Base-by-base conservation (phyloP, 1,140 invertebrate species). In the Drosophila erecta region DNA sequence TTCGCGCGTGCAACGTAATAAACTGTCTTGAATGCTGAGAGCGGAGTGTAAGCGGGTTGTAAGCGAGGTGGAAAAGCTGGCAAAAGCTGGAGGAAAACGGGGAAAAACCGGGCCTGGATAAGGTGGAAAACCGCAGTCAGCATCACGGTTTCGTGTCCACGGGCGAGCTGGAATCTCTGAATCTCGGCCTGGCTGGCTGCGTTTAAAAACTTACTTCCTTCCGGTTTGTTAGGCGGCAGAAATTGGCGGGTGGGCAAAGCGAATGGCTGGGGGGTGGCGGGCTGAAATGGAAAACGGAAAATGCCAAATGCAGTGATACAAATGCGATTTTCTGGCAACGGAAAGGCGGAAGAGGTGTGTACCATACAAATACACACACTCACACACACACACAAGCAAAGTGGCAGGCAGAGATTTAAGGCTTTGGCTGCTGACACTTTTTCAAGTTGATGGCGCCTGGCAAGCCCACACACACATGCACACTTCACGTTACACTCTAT, bases 181-280 rank as follows among this genome's bases (percentile, higher is more conserved):
- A 43, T 64, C 46, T 44, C 24, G 61, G 60, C 35, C 24, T 53
- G 53, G 57, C 55, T 74, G 78, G 61, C 44, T 67, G 79, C 76
- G 75, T 69, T 87, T 86, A 87, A 86, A 83, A 86, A 86, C 84
- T 89, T 83, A 83, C 84, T 87, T 87, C 83, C 83, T 87, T 87
- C 83, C 83, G 83, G 79, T 78, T 89, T 89, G 83, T 87, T 87
- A 89, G 84, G 84, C 83, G 76, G 66, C 73, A 64, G 66, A 85
- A 84, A 80, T 78, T 79, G 72, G 44, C 60, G 44, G 44, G 59
- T n/a, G 46, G 24, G 8, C 27, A 30, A 47, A 7, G 7, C 11
- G 4, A 47, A 44, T 17, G 38, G 54, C 12, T 41, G 15, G 15
- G 40, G 59, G 40, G 20, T 37, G 27, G 14, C 15, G 33, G 10